Percentiles rank a stretch among this genome's conserved stretches.
These are phyloP conservation scores for Zalophus californianus DNA, from an alignment of 2,797 vertebrate genomes.

Conservation along the genomic window DNA sequence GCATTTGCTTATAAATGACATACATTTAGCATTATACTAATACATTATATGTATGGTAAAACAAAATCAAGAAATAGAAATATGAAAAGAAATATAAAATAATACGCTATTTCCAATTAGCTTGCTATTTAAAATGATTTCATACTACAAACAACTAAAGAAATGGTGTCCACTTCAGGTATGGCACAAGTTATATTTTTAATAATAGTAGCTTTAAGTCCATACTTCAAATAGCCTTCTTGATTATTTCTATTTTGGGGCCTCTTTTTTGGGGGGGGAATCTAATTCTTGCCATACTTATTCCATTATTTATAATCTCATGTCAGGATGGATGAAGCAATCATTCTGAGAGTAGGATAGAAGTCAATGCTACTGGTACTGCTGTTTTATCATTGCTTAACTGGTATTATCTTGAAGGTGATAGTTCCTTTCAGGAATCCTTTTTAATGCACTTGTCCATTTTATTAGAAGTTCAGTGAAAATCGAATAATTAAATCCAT, in stretches of 20 bases:
- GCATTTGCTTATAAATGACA: background rate
- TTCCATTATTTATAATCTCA: background rate
- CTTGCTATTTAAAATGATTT: background rate
- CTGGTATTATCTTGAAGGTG: background rate
- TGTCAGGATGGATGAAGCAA: background rate
- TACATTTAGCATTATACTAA: background rate
- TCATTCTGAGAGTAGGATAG: background rate
- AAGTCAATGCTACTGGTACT: background rate
- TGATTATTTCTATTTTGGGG: background rate
- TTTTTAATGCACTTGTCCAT: background rate
- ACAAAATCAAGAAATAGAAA: background rate
- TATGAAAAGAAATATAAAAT: background rate
- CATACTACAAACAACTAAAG: conserved; percentile 4
- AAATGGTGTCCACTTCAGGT: background rate
- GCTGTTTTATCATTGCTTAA: background rate
- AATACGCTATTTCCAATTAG: background rate
- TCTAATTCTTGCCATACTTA: background rate
- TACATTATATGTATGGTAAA: background rate
- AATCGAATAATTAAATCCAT: background rate
- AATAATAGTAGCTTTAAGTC: background rate
- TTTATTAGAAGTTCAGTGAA: conserved; percentile 1
- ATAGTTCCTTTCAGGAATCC: background rate
- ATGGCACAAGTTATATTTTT: background rate
- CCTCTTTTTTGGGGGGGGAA: background rate
- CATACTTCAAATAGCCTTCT: background rate